A percentile compares a stretch with the other conserved stretches of the same genome.
phyloP scores from a whole-genome alignment of 2,888 invertebrate genomes.

The Blomia tropicalis region DNA sequence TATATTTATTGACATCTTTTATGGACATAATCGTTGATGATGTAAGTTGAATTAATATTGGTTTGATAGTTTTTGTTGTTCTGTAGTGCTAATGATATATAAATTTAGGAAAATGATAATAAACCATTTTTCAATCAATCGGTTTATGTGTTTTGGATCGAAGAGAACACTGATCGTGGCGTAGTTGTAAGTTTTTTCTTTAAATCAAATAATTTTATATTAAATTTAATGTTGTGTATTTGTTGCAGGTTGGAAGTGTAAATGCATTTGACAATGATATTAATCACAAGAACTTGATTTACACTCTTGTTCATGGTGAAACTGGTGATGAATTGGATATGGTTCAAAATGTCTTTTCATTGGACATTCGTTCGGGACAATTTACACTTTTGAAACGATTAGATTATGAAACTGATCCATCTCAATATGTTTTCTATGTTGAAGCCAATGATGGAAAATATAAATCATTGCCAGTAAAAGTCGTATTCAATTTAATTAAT shows the following conservation, averaged over 20 bases:
- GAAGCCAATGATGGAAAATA: conserved; percentile 43
- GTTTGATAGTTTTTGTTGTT: too few relatives aligned
- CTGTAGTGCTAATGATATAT: too few relatives aligned
- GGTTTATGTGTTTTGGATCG: conserved; percentile 76
- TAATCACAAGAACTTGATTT: conserved; percentile 77
- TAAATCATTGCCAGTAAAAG: conserved; percentile 48
- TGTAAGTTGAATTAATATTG: conserved; percentile 41
- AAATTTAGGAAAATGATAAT: conserved; percentile 82
- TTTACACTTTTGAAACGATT: conserved; percentile 74
- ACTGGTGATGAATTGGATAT: background rate
- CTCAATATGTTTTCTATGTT: conserved; percentile 50
- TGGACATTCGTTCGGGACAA: conserved; percentile 79
- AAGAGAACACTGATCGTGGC: conserved; percentile 70
- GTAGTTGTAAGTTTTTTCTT: conserved; percentile 51
- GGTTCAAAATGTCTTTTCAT: conserved; percentile 68
- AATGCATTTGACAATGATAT: conserved; percentile 68
- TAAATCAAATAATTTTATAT: too few relatives aligned
- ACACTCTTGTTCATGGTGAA: conserved; percentile 46
- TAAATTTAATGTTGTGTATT: background rate
- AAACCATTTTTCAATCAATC: conserved; percentile 65
- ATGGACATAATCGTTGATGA: conserved; percentile 18
- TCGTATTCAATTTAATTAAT: conserved; percentile 86
- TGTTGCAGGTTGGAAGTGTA: conserved; percentile 58
- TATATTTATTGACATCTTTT: conserved; percentile 17
- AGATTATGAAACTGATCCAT: conserved; percentile 53